These are phyloP conservation scores for Atrina japonica DNA, from an alignment of 2,888 invertebrate species.

Conservation along the genomic window DNA sequence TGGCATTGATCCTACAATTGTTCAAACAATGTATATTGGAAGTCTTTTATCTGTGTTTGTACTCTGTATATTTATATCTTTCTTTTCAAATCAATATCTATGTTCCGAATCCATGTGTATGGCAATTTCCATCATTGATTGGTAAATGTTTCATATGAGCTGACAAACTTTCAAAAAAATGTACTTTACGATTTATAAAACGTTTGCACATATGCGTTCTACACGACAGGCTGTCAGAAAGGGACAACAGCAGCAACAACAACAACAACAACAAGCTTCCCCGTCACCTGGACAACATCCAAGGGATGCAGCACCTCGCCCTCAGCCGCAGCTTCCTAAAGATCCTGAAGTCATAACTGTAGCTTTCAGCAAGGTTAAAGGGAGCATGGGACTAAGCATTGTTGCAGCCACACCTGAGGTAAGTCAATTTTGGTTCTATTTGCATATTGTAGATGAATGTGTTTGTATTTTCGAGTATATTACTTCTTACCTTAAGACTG, in stretches of 20 bases:
- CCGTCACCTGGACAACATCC: conserved; percentile 17
- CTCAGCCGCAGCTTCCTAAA: conserved; percentile 47
- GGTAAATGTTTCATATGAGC: too few relatives aligned
- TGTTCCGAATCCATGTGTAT: too few relatives aligned
- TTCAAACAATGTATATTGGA: too few relatives aligned
- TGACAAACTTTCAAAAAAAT: too few relatives aligned
- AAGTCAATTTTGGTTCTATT: too few relatives aligned
- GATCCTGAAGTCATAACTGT: conserved; percentile 90
- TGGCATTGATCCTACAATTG: too few relatives aligned
- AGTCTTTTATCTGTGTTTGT: too few relatives aligned
- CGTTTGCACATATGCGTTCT: too few relatives aligned
- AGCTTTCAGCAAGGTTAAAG: conserved; percentile 94
- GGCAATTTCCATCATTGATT: too few relatives aligned
- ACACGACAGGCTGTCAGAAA: conserved; percentile 36
- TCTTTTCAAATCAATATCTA: too few relatives aligned
- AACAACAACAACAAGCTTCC: conserved; percentile 33
- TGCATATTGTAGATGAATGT: background rate
- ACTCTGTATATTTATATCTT: too few relatives aligned
- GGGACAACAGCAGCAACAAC: conserved; percentile 30
- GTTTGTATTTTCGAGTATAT: background rate
- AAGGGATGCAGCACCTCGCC: conserved; percentile 18
- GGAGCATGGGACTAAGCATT: conserved; percentile 99
- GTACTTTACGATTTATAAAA: too few relatives aligned
- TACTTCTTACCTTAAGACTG: background rate
- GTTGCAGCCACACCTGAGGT: conserved; percentile 94